A percentile compares a stretch with the other conserved stretches of the same genome.
Evolutionary conservation across 1,140 invertebrate species (phyloP).

Genomic region (Araneus ventricosus): DNA sequence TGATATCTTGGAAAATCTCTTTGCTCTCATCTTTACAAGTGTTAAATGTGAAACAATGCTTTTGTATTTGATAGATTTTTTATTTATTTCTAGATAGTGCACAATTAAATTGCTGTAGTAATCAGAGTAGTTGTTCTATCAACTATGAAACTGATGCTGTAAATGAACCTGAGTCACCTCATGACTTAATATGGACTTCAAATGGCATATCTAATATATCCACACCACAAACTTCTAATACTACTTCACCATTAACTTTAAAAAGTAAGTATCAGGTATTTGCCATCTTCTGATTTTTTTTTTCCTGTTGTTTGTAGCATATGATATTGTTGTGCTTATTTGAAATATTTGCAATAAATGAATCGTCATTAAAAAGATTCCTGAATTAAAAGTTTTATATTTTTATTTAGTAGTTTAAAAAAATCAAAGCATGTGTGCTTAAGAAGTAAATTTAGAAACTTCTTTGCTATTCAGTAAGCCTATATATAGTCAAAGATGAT

Average conservation of each 20-base stretch:
- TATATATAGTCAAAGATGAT: too few species aligned
- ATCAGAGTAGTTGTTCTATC: constrained; percentile 44
- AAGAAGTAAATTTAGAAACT: too few species aligned
- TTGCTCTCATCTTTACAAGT: too few species aligned
- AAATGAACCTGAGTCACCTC: not conserved
- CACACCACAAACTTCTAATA: not conserved
- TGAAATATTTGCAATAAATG: not conserved
- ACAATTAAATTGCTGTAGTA: not conserved
- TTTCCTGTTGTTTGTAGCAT: not conserved
- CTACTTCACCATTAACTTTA: constrained; percentile 5
- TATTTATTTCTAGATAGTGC: constrained; percentile 38
- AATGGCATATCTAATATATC: constrained; percentile 20
- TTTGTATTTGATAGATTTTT: not conserved
- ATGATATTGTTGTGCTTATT: not conserved
- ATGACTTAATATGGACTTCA: not conserved
- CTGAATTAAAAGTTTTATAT: too few species aligned
- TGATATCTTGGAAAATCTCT: too few species aligned
- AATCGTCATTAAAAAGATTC: too few species aligned
- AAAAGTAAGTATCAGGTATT: not conserved
- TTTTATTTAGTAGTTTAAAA: too few species aligned
- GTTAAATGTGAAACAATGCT: too few species aligned
- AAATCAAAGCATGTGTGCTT: too few species aligned
- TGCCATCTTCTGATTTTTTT: not conserved
- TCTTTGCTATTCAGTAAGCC: too few species aligned
- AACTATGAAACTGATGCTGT: not conserved